Base-by-base conservation (phyloP, 1,140 invertebrate species). In the Potamilus streckersoni region DNA sequence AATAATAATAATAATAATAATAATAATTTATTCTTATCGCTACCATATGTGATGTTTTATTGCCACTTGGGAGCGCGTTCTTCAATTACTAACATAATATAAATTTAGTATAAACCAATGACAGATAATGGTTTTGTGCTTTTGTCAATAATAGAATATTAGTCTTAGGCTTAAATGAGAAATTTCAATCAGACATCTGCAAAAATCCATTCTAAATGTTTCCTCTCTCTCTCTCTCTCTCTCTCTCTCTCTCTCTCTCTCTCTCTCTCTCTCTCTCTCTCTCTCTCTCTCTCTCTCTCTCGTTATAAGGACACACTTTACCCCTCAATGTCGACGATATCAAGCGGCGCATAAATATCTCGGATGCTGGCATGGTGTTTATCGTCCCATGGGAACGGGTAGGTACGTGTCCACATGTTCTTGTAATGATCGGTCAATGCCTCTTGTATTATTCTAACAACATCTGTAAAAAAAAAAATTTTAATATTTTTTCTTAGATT, bases 321-420 rank as follows among this genome's bases (percentile, higher is more conserved):
- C 83, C 83, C 83, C 2, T 83, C 74, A 0, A 49, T 71, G 61
- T 83, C 74, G 2, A 84, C 60, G 17, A 86, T 81, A 12, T 86
- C 83, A 23, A 83, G 67, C 13, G 82, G 72, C 16, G 79, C 81
- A 55, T 83, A 86, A 4, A 83, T 70, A 59, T 86, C 84, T 8
- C 82, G 69, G 61, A 83, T 80, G 31, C 73, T 79, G n/a, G 65
- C 69, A 19, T 76, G 27, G 15, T 82, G 63, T 2, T 15, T 75
- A 0, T 86, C 85, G 27, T 71, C 78, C 85, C 85, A 86, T 6
- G 84, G 76, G 56, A 85, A 80, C 23, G 85, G 75, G 79, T 27
- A 76, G 68, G 67, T 79, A 77, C 74, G 79, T 75, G 71, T 75
- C 60, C 80, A 85, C 59, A 74, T 67, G 0, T 56, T 64, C 60